Evolutionary conservation across 2,797 vertebrate species (phyloP).

Genomic region (Manis crassicaudata): DNA sequence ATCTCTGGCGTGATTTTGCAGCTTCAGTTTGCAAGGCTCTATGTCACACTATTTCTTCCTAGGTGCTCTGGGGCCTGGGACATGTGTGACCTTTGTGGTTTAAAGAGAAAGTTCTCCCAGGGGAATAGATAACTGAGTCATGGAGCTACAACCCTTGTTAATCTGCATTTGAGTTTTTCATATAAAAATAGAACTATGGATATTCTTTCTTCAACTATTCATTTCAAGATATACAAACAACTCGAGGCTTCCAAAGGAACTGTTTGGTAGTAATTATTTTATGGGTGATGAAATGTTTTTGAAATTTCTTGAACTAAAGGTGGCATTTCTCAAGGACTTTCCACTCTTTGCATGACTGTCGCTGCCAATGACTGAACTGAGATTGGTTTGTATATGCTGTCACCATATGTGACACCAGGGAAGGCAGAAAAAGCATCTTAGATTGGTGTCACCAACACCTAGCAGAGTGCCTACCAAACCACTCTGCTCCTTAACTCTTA

Average conservation of each 20-base stretch:
- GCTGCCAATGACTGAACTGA: not conserved
- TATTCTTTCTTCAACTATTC: not conserved
- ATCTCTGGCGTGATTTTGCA: not conserved
- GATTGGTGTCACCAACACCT: not conserved
- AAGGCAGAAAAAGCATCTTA: not conserved
- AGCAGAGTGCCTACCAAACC: not conserved
- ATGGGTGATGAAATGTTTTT: not conserved
- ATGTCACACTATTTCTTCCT: not conserved
- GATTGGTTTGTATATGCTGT: not conserved
- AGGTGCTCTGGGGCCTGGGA: not conserved
- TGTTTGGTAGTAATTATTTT: not conserved
- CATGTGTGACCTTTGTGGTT: slow-evolving; percentile 10
- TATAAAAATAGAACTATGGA: slow-evolving; percentile 7
- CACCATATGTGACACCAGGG: no score
- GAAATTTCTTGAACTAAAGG: not conserved
- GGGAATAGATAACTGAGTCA: slow-evolving; percentile 9
- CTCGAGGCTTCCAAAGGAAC: slow-evolving; percentile 31
- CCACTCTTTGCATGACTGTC: not conserved
- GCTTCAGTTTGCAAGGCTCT: not conserved
- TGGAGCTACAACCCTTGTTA: not conserved
- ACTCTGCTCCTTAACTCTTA: no score
- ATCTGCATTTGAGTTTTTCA: not conserved
- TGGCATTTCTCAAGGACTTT: not conserved
- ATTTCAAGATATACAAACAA: slow-evolving; percentile 15
- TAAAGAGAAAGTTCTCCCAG: slow-evolving; percentile 45